Base-by-base conservation (phyloP, 1,140 invertebrate genomes). In the Paraescarpia echinospica region DNA sequence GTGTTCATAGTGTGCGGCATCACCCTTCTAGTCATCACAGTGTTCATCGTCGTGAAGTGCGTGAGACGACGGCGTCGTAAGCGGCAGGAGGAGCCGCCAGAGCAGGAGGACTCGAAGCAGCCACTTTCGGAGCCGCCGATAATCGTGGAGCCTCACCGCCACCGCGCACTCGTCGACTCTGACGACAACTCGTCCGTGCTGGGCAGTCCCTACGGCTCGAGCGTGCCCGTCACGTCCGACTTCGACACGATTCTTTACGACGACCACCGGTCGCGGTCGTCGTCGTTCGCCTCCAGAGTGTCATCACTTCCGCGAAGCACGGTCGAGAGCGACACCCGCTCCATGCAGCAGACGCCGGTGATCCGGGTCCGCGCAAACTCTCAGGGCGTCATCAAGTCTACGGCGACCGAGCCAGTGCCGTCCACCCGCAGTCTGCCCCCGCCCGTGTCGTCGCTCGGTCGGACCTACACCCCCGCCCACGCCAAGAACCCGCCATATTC, bases 21-120 rank as follows among this genome's bases (percentile, higher is more conserved):
- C 90, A 93, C 90, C 2, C n/a, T 91, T 6, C 27, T 91, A 4
- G 34, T 91, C 92, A 91, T 93, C 33, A 27, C 59, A 4, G 12
- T 51, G 2, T n/a, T 93, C 48, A 77, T 93, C 90, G 59, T 91
- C 14, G 34, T 93, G 8, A 93, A 93, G 59, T 93, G 92, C 41
- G 2, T n/a, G 35, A 35, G 35, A 51, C 90, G 59, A n/a, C 34
- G 91, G 6, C n/a, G 48, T 1, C 89, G 34, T 12, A 93, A 91
- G 51, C 51, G 90, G 88, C 2, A 48, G 8, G 27, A 91, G 90
- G 27, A 2, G 89, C 34, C 35, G 35, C n/a, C 35, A 9, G 35
- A 35, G 31, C 89, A 92, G 89, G 92, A 92, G 34, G 92, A 92
- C 89, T 92, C 92, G 31, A 92, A 92, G 92, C 35, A 33, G 33